Percentiles rank a stretch among this genome's conserved stretches.
Conservation (phyloP, 2,797 vertebrate genomes). For the Acanthornis magna region DNA sequence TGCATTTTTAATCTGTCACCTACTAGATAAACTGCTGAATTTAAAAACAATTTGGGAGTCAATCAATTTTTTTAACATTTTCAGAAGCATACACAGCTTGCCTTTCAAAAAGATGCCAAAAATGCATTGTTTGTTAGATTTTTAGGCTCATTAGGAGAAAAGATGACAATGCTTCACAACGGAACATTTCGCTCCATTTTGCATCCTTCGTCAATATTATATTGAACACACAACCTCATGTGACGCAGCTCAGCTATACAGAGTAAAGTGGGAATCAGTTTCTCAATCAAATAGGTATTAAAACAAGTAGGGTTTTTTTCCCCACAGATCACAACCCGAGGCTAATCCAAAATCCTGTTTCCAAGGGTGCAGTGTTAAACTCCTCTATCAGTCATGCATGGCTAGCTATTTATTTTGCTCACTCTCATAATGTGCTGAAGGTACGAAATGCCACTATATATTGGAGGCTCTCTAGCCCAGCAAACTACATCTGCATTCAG, state of each 20-base stretch:
- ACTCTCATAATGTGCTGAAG: constrained; percentile 54
- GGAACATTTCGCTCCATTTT: constrained; percentile 68
- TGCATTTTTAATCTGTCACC: constrained; percentile 89
- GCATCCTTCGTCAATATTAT: constrained; percentile 60
- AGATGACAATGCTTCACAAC: constrained; percentile 79
- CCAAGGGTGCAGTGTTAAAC: constrained; percentile 40
- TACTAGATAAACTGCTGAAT: constrained; percentile 85
- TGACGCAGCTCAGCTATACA: constrained; percentile 44
- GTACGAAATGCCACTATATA: constrained; percentile 44
- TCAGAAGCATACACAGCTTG: constrained; percentile 81
- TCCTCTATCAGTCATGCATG: constrained; percentile 55
- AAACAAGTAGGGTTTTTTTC: not conserved
- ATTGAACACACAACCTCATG: constrained; percentile 55
- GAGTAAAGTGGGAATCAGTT: constrained; percentile 15
- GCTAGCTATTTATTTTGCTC: constrained; percentile 70
- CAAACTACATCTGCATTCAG: constrained; percentile 53
- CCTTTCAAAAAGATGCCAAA: constrained; percentile 81
- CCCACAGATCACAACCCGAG: constrained; percentile 47
- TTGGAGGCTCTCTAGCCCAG: constrained; percentile 32
- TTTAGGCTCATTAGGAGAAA: constrained; percentile 83
- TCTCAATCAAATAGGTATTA: constrained; percentile 68
- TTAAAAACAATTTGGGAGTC: constrained; percentile 88
- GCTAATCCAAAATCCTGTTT: constrained; percentile 64
- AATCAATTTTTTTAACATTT: constrained; percentile 84
- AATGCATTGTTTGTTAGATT: constrained; percentile 82